Evolutionary conservation across 2,113 vertebrate species (phyloP).

Genomic region (Erinaceus europaeus): DNA sequence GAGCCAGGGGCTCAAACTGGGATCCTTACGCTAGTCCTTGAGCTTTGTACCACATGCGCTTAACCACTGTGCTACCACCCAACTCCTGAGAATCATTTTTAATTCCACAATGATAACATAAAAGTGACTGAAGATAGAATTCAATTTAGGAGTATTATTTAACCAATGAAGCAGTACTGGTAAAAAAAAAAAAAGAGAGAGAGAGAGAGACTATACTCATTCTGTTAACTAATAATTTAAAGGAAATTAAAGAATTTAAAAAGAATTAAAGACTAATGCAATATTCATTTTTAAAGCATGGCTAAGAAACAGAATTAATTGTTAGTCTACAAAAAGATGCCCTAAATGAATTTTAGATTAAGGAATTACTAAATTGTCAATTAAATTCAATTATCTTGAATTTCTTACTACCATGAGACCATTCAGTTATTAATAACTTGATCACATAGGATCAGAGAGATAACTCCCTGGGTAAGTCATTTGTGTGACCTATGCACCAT

Average conservation of each 20-base stretch:
- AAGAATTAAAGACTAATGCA: slow-evolving; percentile 32
- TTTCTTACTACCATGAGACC: background rate
- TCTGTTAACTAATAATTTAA: too few species aligned
- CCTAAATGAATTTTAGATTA: slow-evolving; percentile 21
- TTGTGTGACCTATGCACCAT: too few species aligned
- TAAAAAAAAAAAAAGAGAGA: slow-evolving; percentile 34
- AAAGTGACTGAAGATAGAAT: slow-evolving; percentile 21
- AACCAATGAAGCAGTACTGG: background rate
- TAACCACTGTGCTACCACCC: too few species aligned
- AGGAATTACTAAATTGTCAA: slow-evolving; percentile 14
- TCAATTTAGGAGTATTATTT: slow-evolving; percentile 23
- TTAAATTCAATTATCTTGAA: slow-evolving; percentile 13
- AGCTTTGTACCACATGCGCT: too few species aligned
- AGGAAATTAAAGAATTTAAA: background rate
- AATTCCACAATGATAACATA: slow-evolving; percentile 1
- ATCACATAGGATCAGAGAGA: too few species aligned
- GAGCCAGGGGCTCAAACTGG: too few species aligned
- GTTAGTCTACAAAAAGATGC: background rate
- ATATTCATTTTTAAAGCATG: slow-evolving; percentile 18
- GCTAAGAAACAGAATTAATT: slow-evolving; percentile 12
- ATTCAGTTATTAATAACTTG: background rate
- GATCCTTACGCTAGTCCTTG: too few species aligned
- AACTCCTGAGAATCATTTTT: too few species aligned
- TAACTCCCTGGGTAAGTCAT: too few species aligned
- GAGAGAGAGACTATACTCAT: too few species aligned